These are phyloP conservation scores for Heliothis virescens DNA, from an alignment of 1,140 invertebrate species.

Conservation along the genomic window DNA sequence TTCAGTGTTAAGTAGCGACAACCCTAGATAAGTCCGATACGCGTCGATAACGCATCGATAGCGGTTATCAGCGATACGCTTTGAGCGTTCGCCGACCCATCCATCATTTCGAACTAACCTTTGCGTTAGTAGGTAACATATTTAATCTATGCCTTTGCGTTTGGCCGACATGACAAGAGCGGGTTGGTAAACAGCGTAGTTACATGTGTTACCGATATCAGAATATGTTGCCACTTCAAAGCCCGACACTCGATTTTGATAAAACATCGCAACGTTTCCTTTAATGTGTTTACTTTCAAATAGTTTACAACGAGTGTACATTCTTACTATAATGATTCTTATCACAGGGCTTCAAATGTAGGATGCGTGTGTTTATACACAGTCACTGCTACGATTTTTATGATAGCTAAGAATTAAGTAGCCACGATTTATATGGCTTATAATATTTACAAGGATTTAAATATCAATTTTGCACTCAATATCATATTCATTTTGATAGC, in stretches of 20 bases:
- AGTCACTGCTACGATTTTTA: constrained; percentile 41
- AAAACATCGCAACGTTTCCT: constrained; percentile 70
- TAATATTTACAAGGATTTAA: not conserved
- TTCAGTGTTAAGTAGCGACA: constrained; percentile 22
- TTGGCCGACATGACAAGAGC: constrained; percentile 73
- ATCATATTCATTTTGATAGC: not conserved
- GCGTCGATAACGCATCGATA: constrained; percentile 73
- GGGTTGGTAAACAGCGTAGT: constrained; percentile 76
- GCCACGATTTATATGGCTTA: constrained; percentile 52
- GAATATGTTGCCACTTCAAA: constrained; percentile 74
- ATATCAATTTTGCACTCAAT: constrained; percentile 7
- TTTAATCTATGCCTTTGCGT: constrained; percentile 65
- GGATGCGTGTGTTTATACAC: constrained; percentile 29
- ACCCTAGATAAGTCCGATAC: constrained; percentile 61
- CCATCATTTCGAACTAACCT: constrained; percentile 78
- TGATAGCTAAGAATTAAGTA: constrained; percentile 45
- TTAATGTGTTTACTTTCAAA: constrained; percentile 69
- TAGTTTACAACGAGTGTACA: constrained; percentile 52
- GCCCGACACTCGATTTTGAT: constrained; percentile 69
- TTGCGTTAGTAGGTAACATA: constrained; percentile 65
- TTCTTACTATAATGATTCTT: constrained; percentile 55
- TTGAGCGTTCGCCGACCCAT: constrained; percentile 81
- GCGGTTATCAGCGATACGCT: constrained; percentile 77
- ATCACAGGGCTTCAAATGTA: constrained; percentile 50
- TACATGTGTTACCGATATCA: constrained; percentile 79